These are phyloP conservation scores for Hybognathus amarus DNA, from an alignment of 2,797 vertebrate genomes.

Conservation along the genomic window DNA sequence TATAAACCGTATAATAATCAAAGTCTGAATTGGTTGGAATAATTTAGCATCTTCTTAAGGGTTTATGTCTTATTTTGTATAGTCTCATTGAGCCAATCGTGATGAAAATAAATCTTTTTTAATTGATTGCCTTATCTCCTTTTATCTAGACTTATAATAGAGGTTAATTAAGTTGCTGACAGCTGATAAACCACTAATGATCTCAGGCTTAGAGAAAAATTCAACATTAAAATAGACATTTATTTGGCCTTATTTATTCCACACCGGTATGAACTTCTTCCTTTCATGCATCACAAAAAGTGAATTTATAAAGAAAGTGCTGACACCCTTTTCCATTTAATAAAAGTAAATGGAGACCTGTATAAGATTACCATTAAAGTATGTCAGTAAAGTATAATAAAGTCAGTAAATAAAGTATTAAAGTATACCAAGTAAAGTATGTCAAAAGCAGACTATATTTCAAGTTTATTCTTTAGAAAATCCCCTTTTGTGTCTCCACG, in stretches of 20 bases:
- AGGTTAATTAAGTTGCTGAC: neutral
- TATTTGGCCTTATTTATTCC: neutral
- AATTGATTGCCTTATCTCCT: neutral
- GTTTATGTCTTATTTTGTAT: neutral
- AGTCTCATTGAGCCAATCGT: neutral
- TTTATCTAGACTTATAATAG: neutral
- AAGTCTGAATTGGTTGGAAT: constrained; percentile 45
- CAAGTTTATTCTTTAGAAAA: neutral
- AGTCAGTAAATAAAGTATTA: too few species aligned
- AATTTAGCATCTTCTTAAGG: constrained; percentile 33
- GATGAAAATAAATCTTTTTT: neutral
- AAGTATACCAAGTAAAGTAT: too few species aligned
- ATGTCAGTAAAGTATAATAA: too few species aligned
- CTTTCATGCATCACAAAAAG: neutral
- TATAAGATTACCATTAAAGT: neutral
- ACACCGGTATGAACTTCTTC: neutral
- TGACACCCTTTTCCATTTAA: neutral
- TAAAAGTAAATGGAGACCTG: neutral
- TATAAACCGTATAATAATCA: constrained; percentile 23
- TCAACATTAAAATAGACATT: neutral
- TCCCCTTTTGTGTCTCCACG: neutral
- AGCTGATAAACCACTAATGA: neutral
- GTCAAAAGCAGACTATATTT: neutral
- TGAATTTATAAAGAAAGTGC: neutral
- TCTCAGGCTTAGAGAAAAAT: neutral